These are phyloP conservation scores for Ectropis grisescens DNA, from an alignment of 1,140 invertebrate genomes.

Conservation along the genomic window DNA sequence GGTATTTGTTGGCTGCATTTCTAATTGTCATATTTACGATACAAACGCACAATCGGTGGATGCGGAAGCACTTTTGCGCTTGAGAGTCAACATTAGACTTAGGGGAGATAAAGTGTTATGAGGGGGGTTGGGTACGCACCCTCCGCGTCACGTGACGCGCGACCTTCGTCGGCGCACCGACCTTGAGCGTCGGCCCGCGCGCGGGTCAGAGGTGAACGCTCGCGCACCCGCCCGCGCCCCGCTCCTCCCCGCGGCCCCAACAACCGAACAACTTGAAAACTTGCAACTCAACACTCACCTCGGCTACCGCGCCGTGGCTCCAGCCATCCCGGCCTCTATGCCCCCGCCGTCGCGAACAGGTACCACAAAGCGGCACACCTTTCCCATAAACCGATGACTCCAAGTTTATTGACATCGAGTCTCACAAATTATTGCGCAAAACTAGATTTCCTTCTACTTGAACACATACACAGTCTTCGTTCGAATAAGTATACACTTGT, in stretches of 20 bases:
- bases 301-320: slow-evolving; percentile 20
- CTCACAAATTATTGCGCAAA: slow-evolving; percentile 57
- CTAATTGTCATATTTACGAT: too few relatives aligned
- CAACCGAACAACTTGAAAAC: slow-evolving; percentile 1
- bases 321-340: slow-evolving; percentile 32
- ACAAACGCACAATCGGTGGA: too few relatives aligned
- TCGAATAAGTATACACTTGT: slow-evolving; percentile 39
- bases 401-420: slow-evolving; percentile 68
- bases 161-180: slow-evolving; percentile 63
- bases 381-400: slow-evolving; percentile 67
- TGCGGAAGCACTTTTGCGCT: too few relatives aligned
- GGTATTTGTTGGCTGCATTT: too few relatives aligned
- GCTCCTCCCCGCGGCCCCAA: slow-evolving; percentile 27
- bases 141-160: slow-evolving; percentile 57
- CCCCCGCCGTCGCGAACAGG: slow-evolving; percentile 52
- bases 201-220: slow-evolving; percentile 68
- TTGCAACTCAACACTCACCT: slow-evolving; percentile 1
- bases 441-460: slow-evolving; percentile 23
- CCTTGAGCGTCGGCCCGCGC: slow-evolving; percentile 59
- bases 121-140: slow-evolving; percentile 44
- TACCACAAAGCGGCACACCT: slow-evolving; percentile 64
- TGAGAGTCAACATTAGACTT: too few relatives aligned
- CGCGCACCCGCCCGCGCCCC: slow-evolving; percentile 33
- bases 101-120: slow-evolving; percentile 30
- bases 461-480: slow-evolving; percentile 35